Percentiles rank a stretch among this genome's conserved stretches.
phyloP scores from a whole-genome alignment of 2,888 invertebrate species.

The Dione juno region DNA sequence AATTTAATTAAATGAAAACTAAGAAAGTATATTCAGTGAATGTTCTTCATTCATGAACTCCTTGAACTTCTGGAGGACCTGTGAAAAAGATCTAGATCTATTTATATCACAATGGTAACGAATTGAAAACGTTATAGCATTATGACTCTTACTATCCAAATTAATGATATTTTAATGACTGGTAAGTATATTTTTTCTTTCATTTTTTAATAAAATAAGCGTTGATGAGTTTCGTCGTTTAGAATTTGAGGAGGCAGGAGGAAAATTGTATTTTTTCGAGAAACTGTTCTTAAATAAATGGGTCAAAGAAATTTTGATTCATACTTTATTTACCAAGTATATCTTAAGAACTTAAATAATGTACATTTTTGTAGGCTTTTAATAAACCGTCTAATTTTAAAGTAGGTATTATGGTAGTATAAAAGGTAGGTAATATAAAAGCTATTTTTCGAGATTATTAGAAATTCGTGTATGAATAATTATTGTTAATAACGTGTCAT shows the following conservation, averaged over 20 bases:
- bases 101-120: conserved; percentile 1
- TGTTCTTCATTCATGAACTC: not conserved
- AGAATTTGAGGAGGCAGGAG: conserved; percentile 11
- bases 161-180: conserved; percentile 25
- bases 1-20: not conserved
- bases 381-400: not conserved
- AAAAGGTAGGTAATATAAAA: too few species aligned
- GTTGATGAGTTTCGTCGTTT: conserved; percentile 18
- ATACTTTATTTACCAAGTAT: not conserved
- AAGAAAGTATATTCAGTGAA: not conserved
- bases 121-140: not conserved
- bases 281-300: not conserved
- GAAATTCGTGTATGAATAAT: too few species aligned
- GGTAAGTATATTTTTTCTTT: conserved; percentile 2
- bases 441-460: too few species aligned
- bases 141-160: not conserved
- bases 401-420: too few species aligned
- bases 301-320: not conserved
- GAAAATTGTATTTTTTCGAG: not conserved
- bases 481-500: too few species aligned
- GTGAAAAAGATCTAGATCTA: conserved; percentile 9
- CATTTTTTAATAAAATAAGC: conserved; percentile 6
- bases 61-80: not conserved
- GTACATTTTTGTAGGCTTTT: not conserved
- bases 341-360: not conserved